Base-by-base conservation (phyloP, 2,888 invertebrate species). In the Stenoptilia bipunctidactyla region DNA sequence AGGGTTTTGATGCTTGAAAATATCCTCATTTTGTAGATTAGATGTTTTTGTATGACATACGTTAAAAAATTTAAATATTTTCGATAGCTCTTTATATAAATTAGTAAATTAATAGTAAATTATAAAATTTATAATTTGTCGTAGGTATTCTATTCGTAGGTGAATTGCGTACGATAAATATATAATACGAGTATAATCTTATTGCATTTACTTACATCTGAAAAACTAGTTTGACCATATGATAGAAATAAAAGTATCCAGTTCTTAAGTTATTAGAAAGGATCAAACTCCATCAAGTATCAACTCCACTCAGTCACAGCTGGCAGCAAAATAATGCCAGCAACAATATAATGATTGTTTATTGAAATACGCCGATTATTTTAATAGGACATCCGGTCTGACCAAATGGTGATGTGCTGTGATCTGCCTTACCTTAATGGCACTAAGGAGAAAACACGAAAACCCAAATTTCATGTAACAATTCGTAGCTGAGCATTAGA, bases 311-410 rank as follows among this genome's bases (percentile, higher is more conserved):
- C 39, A 10, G 12, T 27, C 27, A 36, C 40, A 13, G 35, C 2
- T 39, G 45, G 47, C 36, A 50, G 50, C 55, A 59, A 65, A 63
- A 61, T 53, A 58, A 54, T 53, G 47, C 53, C 48, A 52, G 55
- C 58, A 57, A 59, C 61, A 60, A 59, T 56, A 64, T 71, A 71
- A 72, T 65, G 67, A 55, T 54, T 66, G 70, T 66, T 77, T 74
- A 77, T 74, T 79, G 76, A 74, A 77, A 72, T 66, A 66, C 66
- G 58, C 52, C 67, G 58, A 79, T 79, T 80, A 80, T 73, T 79
- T 77, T 80, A 82, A 80, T 79, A 75, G 71, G 64, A 77, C 73
- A 75, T 77, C 76, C 75, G 73, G 74, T 63, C 49, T 49, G 53
- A 40, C 45, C 43, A 43, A 46, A 60, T 45, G 47, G 45, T 46